Percentiles rank a stretch among this genome's conserved stretches.
These are phyloP conservation scores for Masticophis lateralis DNA, from an alignment of 2,797 vertebrate species.

Conservation along the genomic window DNA sequence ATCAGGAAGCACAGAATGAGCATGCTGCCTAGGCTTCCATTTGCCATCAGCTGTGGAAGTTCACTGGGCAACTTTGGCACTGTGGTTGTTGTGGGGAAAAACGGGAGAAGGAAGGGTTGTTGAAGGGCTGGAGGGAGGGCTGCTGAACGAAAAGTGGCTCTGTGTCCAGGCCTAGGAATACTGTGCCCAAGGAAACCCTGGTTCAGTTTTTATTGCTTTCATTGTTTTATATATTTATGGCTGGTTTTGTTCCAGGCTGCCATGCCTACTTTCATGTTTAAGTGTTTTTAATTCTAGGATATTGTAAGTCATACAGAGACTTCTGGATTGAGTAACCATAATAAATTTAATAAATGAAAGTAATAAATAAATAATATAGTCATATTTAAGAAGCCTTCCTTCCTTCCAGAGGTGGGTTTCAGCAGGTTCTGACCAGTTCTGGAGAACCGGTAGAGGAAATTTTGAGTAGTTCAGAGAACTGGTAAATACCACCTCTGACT, in stretches of 20 bases:
- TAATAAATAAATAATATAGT: not conserved
- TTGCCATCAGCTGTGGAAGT: not conserved
- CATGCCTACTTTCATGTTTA: not conserved
- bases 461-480: too few relatives aligned
- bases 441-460: too few relatives aligned
- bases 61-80: not conserved
- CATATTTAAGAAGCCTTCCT: not conserved
- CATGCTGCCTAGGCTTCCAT: not conserved
- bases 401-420: not conserved
- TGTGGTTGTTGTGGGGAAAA: not conserved
- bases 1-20: not conserved
- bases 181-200: not conserved
- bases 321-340: not conserved
- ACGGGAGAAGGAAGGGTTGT: not conserved
- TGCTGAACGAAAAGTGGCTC: not conserved
- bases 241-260: not conserved
- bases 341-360: not conserved
- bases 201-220: not conserved
- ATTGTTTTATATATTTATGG: not conserved
- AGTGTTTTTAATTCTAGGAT: not conserved
- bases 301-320: not conserved
- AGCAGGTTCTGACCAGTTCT: too few relatives aligned
- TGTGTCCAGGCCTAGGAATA: not conserved
- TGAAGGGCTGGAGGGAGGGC: not conserved
- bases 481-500: too few relatives aligned